Conservation (phyloP, 2,888 invertebrate species). For the Trypoxylon attenuatum region DNA sequence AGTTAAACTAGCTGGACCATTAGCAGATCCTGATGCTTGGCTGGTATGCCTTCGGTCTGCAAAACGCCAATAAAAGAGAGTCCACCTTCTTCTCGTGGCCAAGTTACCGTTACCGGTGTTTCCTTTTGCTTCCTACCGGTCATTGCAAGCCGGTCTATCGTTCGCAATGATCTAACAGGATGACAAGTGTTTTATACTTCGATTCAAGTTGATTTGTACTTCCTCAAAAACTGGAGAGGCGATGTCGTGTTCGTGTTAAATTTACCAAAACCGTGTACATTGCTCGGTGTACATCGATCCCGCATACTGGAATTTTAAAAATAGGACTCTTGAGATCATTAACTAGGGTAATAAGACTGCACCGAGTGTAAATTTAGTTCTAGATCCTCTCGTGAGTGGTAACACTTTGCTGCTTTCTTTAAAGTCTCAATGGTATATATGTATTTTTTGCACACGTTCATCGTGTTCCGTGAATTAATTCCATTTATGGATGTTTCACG, state of each 20-base stretch:
- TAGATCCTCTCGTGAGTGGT: no score
- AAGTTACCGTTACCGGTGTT: slow-evolving; percentile 47
- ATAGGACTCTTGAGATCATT: no score
- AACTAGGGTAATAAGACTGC: no score
- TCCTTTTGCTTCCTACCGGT: slow-evolving; percentile 10
- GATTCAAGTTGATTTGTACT: background rate
- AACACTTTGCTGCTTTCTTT: no score
- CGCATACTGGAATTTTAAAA: no score
- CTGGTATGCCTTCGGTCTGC: background rate
- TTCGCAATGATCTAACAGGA: slow-evolving; percentile 15
- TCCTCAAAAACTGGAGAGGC: background rate
- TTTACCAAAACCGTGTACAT: background rate
- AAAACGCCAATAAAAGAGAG: slow-evolving; percentile 49
- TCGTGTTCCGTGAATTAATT: no score
- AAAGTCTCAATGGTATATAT: no score
- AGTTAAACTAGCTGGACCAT: slow-evolving; percentile 13
- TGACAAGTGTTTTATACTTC: slow-evolving; percentile 2
- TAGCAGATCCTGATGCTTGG: slow-evolving; percentile 34
- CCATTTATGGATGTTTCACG: no score
- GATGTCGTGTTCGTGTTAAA: background rate
- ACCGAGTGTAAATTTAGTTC: no score
- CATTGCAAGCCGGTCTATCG: slow-evolving; percentile 6
- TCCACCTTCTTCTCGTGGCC: slow-evolving; percentile 38
- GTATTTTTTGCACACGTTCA: no score
- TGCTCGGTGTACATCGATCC: background rate